Conservation (phyloP, 2,888 invertebrate genomes). For the Monochamus alternatus region DNA sequence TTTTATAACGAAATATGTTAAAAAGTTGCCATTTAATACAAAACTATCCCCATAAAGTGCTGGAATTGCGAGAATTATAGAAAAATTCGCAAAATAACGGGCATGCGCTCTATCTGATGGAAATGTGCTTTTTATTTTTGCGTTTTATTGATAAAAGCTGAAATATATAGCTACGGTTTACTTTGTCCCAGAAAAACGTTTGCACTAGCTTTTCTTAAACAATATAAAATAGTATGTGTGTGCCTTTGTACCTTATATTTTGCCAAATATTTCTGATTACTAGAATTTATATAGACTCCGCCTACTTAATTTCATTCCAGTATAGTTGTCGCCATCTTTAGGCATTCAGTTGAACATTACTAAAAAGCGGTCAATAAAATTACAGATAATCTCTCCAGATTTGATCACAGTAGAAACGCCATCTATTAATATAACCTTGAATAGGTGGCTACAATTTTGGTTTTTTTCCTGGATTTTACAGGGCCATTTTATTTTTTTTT, state of each 20-base stretch:
- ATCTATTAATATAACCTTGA: too few species aligned
- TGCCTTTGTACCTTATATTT: not conserved
- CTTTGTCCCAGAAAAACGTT: not conserved
- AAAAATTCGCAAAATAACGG: conserved; percentile 37
- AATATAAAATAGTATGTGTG: not conserved
- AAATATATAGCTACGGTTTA: not conserved
- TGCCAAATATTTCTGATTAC: not conserved
- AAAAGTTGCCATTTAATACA: conserved; percentile 10
- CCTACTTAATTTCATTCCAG: not conserved
- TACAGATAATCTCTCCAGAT: conserved; percentile 3
- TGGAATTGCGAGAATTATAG: not conserved
- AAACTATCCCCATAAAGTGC: not conserved
- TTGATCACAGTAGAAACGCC: not conserved
- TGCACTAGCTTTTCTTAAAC: not conserved
- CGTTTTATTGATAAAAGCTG: conserved; percentile 37
- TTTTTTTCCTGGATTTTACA: too few species aligned
- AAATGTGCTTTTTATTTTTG: conserved; percentile 40
- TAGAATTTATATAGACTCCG: not conserved
- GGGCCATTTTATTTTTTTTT: too few species aligned
- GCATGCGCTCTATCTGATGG: conserved; percentile 46
- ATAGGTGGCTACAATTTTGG: too few species aligned
- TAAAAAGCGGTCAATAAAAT: not conserved
- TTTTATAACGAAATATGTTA: conserved; percentile 1
- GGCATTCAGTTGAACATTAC: not conserved
- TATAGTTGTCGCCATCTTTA: not conserved